Evolutionary conservation across 2,113 vertebrate genomes (phyloP), one percentile per base, ranked within the genome.

Genomic region (Synchiropus splendidus): DNA sequence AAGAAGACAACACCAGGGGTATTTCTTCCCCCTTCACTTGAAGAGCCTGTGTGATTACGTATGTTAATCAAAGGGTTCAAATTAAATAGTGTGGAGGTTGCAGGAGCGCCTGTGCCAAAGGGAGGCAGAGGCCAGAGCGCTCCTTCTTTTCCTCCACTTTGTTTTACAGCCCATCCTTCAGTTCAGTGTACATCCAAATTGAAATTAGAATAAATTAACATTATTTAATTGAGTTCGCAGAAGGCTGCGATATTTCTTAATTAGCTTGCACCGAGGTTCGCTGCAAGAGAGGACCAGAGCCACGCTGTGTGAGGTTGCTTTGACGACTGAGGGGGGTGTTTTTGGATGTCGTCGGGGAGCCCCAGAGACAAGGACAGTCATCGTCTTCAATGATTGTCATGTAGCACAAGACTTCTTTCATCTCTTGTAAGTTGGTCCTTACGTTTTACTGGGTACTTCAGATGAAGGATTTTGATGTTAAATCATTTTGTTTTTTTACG

Each of bases 161-260:
- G 68, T 78, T 81, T 65, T 51, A 45, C 54, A 38, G 53, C 70
- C 51, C 58, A 55, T 46, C 56, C 70, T 69, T 54, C 65, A 54
- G 63, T 67, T 77, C 65, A 67, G 45, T 50, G 69, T 71, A 31
- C 60, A 64, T 72, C 67, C 69, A 81, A 79, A 85, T 82, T 81
- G 74, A 83, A 83, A 84, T 82, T 78, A 83, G 73, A 83, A 77
- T 75, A 80, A 83, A 86, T 86, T 81, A 85, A 83, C 80, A 82
- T 83, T 64, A 79, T 83, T 85, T 85, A 86, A 86, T 86, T 83
- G 81, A 79, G 84, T 85, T 84, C 77, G 75, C 76, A 60, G 61
- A 76, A 80, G 80, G 77, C 79, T 75, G 77, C 48, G 57, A 74
- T 77, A 61, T 80, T 81, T 81, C 72, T 83, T 85, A 85, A 86